These are phyloP conservation scores for Gymnothorax javanicus DNA, from an alignment of 2,797 vertebrate genomes.

Conservation along the genomic window DNA sequence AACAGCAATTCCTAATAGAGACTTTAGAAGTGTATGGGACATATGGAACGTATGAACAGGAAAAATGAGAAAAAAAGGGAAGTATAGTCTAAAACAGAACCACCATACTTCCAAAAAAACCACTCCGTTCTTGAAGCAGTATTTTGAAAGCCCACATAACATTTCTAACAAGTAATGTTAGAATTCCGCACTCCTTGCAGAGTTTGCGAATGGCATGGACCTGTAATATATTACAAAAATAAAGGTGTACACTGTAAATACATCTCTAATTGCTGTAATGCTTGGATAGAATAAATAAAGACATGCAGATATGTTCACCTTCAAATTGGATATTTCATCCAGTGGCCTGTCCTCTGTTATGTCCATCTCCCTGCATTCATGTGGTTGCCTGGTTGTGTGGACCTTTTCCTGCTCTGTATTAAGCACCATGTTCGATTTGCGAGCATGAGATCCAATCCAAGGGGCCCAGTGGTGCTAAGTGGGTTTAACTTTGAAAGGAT, in stretches of 20 bases:
- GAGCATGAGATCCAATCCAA: conserved; percentile 15
- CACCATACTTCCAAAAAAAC: too few relatives aligned
- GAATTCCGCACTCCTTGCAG: neutral
- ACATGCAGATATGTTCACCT: neutral
- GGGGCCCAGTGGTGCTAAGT: conserved; percentile 4
- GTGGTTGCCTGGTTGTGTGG: neutral
- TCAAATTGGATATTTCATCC: conserved; percentile 14
- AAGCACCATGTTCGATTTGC: neutral
- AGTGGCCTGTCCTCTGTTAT: conserved; percentile 6
- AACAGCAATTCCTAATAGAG: too few relatives aligned
- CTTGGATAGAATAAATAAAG: neutral
- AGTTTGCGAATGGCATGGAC: conserved; percentile 3
- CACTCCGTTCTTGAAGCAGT: too few relatives aligned
- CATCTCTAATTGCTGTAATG: neutral
- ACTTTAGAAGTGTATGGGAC: too few relatives aligned
- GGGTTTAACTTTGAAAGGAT: neutral
- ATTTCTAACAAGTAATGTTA: too few relatives aligned
- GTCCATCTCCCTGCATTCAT: neutral
- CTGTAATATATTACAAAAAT: neutral
- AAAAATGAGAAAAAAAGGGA: too few relatives aligned
- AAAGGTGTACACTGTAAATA: conserved; percentile 6
- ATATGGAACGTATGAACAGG: too few relatives aligned
- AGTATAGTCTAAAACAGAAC: too few relatives aligned
- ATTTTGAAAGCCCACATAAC: too few relatives aligned
- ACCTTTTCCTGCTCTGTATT: conserved; percentile 6